These are phyloP conservation scores for Brachylomia viminalis DNA, from an alignment of 2,888 invertebrate genomes.

Conservation along the genomic window DNA sequence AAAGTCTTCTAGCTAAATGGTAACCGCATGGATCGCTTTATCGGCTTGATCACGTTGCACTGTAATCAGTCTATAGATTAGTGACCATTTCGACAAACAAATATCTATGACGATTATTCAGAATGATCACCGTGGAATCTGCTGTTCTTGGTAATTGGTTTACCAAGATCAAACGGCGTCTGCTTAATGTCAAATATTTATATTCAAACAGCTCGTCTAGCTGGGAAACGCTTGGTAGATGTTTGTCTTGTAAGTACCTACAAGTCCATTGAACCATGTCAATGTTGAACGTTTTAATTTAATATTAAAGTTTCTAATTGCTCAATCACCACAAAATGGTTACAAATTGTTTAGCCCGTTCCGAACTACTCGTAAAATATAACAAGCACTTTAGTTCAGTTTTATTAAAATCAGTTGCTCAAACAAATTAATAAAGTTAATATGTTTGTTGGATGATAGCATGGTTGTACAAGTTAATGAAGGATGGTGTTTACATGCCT, in stretches of 20 bases:
- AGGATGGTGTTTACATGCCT: neutral
- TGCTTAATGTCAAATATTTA: neutral
- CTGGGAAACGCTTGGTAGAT: neutral
- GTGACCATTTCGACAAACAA: neutral
- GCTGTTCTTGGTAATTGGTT: neutral
- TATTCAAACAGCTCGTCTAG: neutral
- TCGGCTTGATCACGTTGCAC: neutral
- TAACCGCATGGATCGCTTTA: neutral
- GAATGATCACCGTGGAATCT: neutral
- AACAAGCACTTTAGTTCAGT: neutral
- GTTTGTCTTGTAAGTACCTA: neutral
- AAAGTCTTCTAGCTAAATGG: neutral
- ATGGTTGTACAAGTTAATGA: neutral
- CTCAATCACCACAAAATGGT: neutral
- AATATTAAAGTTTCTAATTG: neutral
- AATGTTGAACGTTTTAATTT: neutral
- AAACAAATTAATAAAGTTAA: slow-evolving; percentile 35
- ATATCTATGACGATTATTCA: neutral
- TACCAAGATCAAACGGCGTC: neutral
- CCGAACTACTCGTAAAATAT: neutral
- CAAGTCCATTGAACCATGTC: neutral
- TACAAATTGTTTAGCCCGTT: neutral
- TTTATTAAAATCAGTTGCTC: slow-evolving; percentile 6
- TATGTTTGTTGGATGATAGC: neutral
- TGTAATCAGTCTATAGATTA: neutral